phyloP scores from a whole-genome alignment of 2,113 vertebrate genomes.

The Ciconia boyciana region DNA sequence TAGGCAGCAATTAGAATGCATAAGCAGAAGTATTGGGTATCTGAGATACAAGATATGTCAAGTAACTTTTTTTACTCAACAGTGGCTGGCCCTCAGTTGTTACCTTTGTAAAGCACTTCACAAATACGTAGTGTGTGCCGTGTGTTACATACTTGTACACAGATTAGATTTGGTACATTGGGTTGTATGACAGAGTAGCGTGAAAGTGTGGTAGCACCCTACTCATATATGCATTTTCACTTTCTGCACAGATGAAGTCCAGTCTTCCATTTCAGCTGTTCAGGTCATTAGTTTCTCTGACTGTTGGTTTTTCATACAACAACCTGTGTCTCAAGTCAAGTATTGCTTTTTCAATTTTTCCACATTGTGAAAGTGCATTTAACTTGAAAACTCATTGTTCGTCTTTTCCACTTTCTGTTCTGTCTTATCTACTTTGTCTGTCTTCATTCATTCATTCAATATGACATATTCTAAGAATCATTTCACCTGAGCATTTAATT shows the following conservation, averaged over 20 bases:
- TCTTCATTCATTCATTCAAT: not conserved
- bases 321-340: not conserved
- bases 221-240: not conserved
- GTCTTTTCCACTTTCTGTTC: not conserved
- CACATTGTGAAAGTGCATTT: not conserved
- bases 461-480: not conserved
- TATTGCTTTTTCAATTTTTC: not conserved
- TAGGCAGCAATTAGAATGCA: not conserved
- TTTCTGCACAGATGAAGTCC: not conserved
- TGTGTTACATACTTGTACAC: not conserved
- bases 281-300: not conserved
- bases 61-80: not conserved
- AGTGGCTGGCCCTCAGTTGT: not conserved
- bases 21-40: not conserved
- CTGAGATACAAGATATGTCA: not conserved
- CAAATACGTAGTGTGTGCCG: accelerated
- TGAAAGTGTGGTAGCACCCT: not conserved
- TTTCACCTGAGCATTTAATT: not conserved
- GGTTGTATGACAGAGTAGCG: not conserved
- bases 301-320: not conserved
- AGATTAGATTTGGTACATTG: not conserved
- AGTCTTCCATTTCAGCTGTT: not conserved
- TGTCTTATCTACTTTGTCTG: not conserved
- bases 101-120: not conserved
- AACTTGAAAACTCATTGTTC: not conserved